These are phyloP conservation scores for Leguminivora glycinivorella DNA, from an alignment of 1,140 invertebrate genomes.

Conservation along the genomic window DNA sequence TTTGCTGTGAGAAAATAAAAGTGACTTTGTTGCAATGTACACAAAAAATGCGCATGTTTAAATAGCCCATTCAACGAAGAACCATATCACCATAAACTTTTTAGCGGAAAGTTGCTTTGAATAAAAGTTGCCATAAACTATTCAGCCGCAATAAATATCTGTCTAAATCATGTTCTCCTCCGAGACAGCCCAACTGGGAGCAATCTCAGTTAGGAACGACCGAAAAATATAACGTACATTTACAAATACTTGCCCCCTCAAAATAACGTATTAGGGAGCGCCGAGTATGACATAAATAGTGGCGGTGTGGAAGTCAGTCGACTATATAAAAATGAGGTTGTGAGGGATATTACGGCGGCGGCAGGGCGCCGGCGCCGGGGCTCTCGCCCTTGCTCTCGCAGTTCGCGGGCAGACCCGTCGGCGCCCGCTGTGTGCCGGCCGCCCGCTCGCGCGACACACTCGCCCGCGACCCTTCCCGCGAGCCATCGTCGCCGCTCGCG, in stretches of 20 bases:
- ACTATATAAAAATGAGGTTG: slow-evolving; percentile 77
- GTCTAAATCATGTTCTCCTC: slow-evolving; percentile 45
- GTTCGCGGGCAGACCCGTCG: slow-evolving; percentile 63
- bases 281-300: slow-evolving; percentile 74
- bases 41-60: not conserved
- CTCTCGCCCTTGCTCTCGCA: slow-evolving; percentile 54
- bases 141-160: slow-evolving; percentile 44
- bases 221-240: slow-evolving; percentile 61
- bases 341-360: slow-evolving; percentile 55
- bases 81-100: not conserved
- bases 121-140: slow-evolving; percentile 32
- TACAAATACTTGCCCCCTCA: slow-evolving; percentile 65
- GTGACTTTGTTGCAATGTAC: not conserved
- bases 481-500: slow-evolving; percentile 31
- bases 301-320: slow-evolving; percentile 74
- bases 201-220: slow-evolving; percentile 40
- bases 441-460: slow-evolving; percentile 31
- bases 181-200: slow-evolving; percentile 41
- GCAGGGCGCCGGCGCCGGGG: slow-evolving; percentile 68
- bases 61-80: not conserved
- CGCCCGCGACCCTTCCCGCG: slow-evolving; percentile 32
- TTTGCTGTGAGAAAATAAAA: slow-evolving; percentile 19
- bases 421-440: slow-evolving; percentile 64
- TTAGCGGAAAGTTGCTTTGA: not conserved
- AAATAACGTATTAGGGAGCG: slow-evolving; percentile 72